Percentiles rank a stretch among this genome's conserved stretches.
Evolutionary conservation across 2,797 vertebrate genomes (phyloP).

Genomic region (Propithecus deckenii): DNA sequence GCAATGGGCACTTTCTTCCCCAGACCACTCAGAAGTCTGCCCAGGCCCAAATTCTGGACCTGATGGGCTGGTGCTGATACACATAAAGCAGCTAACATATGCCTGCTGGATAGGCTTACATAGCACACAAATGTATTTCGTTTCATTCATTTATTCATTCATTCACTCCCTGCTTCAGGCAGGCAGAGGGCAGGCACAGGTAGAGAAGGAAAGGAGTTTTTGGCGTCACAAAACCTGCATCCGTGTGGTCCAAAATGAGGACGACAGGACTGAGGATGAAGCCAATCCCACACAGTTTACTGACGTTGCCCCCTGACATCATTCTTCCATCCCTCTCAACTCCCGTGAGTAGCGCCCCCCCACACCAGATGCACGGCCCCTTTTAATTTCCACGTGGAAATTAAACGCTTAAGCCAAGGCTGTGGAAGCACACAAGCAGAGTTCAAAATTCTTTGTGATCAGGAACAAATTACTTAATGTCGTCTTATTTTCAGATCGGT

Average conservation of each 20-base stretch:
- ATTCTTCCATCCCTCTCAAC: accelerated
- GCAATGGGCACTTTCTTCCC: not conserved
- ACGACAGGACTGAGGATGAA: accelerated
- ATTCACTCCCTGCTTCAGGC: not conserved
- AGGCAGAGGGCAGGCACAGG: not conserved
- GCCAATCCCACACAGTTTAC: accelerated
- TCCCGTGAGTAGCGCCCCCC: accelerated
- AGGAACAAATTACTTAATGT: not conserved
- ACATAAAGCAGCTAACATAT: not conserved
- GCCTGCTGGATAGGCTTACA: not conserved
- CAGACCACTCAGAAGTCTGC: not conserved
- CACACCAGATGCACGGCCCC: accelerated
- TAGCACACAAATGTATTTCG: not conserved
- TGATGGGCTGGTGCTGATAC: not conserved
- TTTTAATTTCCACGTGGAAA: not conserved
- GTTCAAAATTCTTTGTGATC: not conserved
- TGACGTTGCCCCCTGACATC: accelerated
- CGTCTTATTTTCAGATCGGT: not conserved
- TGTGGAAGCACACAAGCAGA: not conserved
- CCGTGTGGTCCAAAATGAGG: not conserved
- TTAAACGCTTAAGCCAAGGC: not conserved
- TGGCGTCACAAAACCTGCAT: not conserved
- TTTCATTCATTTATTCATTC: not conserved
- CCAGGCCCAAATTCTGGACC: not conserved
- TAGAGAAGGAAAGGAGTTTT: not conserved